A percentile compares a stretch with the other conserved stretches of the same genome.
Conservation (phyloP, 2,113 vertebrate species). For the Channa maculata region DNA sequence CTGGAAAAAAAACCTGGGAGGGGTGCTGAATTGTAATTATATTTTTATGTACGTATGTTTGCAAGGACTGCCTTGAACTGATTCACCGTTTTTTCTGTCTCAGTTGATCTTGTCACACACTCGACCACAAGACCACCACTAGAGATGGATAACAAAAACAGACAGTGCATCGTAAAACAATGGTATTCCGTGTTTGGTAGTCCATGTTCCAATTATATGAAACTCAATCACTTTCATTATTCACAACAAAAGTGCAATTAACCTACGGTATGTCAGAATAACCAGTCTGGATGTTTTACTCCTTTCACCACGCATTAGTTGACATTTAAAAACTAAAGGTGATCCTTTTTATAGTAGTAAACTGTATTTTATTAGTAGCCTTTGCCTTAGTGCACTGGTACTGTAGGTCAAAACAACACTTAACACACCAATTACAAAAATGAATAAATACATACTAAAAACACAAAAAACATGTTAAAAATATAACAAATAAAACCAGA, state of each 20-base stretch:
- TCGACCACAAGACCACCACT: no score
- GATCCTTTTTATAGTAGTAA: no score
- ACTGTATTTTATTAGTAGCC: no score
- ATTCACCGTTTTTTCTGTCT: not conserved
- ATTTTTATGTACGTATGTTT: no score
- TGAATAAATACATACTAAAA: no score
- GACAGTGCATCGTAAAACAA: not conserved
- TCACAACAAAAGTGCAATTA: not conserved
- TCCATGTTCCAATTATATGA: not conserved
- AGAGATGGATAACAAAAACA: not conserved
- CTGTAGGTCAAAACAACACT: no score
- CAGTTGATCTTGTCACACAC: not conserved
- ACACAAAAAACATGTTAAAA: no score
- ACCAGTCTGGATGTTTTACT: not conserved
- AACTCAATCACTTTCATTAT: not conserved
- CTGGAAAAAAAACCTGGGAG: no score
- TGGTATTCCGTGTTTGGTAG: not conserved
- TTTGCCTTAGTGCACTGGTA: no score
- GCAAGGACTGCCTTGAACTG: not conserved
- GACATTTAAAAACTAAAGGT: not conserved
- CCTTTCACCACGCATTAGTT: not conserved
- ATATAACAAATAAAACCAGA: no score
- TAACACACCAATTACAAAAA: no score
- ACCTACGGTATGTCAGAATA: not conserved
- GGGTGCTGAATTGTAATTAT: no score